Conservation (phyloP, 2,797 vertebrate genomes). For the Anniella stebbinsi region DNA sequence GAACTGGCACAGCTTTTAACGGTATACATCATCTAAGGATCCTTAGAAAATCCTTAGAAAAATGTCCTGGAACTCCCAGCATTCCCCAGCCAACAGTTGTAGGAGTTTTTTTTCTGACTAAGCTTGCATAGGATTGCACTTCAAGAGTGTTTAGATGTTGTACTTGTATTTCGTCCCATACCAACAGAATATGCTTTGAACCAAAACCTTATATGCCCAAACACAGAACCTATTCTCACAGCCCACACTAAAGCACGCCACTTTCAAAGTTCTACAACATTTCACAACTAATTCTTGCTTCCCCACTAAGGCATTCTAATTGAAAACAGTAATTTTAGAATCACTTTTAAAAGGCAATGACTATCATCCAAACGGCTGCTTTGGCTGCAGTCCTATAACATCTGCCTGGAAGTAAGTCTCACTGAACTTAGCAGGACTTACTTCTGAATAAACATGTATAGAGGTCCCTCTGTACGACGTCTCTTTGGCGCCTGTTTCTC, state of each 20-base stretch:
- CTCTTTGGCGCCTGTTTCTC: too few relatives aligned
- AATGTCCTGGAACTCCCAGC: too few relatives aligned
- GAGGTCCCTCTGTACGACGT: too few relatives aligned
- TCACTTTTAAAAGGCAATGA: not conserved
- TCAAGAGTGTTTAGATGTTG: not conserved
- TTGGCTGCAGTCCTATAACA: not conserved
- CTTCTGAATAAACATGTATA: too few relatives aligned
- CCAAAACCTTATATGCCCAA: not conserved
- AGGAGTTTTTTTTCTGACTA: too few relatives aligned
- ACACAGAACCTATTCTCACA: not conserved
- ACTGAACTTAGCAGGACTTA: too few relatives aligned
- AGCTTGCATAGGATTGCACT: too few relatives aligned
- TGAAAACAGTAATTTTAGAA: not conserved
- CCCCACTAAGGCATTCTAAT: not conserved
- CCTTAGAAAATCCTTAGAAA: too few relatives aligned
- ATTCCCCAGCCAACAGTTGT: too few relatives aligned
- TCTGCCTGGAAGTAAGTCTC: too few relatives aligned
- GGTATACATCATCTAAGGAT: too few relatives aligned
- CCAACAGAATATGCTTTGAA: not conserved
- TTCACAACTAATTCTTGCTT: not conserved
- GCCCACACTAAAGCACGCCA: not conserved
- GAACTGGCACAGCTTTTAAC: not conserved
- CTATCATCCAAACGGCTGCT: not conserved
- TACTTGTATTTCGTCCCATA: not conserved
- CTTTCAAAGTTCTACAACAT: not conserved